Percentiles rank a stretch among this genome's conserved stretches.
Conservation (phyloP, 2,113 vertebrate genomes). For the Centrocercus urophasianus region DNA sequence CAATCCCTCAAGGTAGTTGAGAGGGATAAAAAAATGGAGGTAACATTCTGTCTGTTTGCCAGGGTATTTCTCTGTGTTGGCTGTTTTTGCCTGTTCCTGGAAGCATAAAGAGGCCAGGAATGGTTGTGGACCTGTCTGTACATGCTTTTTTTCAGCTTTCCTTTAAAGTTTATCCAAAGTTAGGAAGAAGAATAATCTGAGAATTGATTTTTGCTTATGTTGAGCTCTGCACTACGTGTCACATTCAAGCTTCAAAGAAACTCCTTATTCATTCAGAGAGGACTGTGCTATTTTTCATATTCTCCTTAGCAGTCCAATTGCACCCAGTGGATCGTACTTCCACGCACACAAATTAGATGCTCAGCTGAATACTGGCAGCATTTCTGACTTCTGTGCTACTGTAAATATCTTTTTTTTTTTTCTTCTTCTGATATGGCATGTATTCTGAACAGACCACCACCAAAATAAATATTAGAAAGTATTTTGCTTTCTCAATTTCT, state of each 20-base stretch:
- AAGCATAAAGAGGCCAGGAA: not conserved
- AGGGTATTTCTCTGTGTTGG: not conserved
- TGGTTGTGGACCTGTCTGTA: not conserved
- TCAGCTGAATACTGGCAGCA: not conserved
- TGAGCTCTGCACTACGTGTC: slow-evolving; percentile 25
- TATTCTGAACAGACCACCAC: not conserved
- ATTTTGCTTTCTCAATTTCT: not conserved
- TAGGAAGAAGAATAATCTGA: slow-evolving; percentile 15
- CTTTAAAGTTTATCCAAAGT: slow-evolving; percentile 19
- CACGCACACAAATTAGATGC: not conserved
- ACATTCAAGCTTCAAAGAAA: slow-evolving; percentile 10
- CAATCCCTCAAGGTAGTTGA: not conserved
- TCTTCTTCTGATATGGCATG: not conserved
- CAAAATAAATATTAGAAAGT: not conserved
- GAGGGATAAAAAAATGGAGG: not conserved
- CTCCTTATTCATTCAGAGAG: not conserved
- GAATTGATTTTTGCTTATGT: slow-evolving; percentile 37
- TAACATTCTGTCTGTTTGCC: not conserved
- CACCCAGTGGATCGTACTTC: not conserved
- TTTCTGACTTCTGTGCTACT: not conserved
- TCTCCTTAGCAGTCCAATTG: slow-evolving; percentile 38
- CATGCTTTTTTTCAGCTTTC: not conserved
- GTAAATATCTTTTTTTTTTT: not conserved
- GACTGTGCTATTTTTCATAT: not conserved
- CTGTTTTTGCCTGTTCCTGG: not conserved